Evolutionary conservation across 2,888 invertebrate species (phyloP).

Genomic region (Phrixothrix hirtus): DNA sequence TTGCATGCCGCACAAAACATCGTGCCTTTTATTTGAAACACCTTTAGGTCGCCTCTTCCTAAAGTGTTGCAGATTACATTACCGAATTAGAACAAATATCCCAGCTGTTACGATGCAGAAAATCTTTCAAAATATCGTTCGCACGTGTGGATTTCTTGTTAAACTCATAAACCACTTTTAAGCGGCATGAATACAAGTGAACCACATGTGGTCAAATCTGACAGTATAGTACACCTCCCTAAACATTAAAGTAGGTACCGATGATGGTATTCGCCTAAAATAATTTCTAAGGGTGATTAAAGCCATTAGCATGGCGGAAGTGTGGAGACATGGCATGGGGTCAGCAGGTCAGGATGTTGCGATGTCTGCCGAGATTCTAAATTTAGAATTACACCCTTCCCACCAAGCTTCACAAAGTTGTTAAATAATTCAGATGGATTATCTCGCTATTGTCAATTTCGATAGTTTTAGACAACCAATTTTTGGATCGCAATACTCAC

Average conservation of each 20-base stretch:
- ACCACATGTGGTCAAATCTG: slow-evolving; percentile 24
- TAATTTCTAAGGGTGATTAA: slow-evolving; percentile 37
- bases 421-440: no score
- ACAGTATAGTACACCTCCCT: no score
- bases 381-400: no score
- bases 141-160: slow-evolving; percentile 1
- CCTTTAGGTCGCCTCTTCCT: no score
- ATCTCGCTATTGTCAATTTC: no score
- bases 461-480: no score
- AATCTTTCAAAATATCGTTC: not conserved
- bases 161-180: slow-evolving; percentile 22
- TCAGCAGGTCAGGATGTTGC: slow-evolving; percentile 41
- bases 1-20: slow-evolving; percentile 3
- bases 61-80: no score
- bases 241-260: slow-evolving; percentile 3
- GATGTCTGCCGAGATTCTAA: slow-evolving; percentile 33
- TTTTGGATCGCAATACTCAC: not conserved
- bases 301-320: slow-evolving; percentile 43
- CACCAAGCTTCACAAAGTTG: no score
- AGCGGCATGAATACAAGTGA: not conserved
- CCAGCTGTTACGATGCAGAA: not conserved
- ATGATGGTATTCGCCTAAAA: slow-evolving; percentile 9
- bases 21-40: not conserved
- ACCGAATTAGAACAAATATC: no score
- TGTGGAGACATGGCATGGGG: slow-evolving; percentile 41